Evolutionary conservation across 2,888 invertebrate genomes (phyloP).

Genomic region (Galerucella nymphaeae): DNA sequence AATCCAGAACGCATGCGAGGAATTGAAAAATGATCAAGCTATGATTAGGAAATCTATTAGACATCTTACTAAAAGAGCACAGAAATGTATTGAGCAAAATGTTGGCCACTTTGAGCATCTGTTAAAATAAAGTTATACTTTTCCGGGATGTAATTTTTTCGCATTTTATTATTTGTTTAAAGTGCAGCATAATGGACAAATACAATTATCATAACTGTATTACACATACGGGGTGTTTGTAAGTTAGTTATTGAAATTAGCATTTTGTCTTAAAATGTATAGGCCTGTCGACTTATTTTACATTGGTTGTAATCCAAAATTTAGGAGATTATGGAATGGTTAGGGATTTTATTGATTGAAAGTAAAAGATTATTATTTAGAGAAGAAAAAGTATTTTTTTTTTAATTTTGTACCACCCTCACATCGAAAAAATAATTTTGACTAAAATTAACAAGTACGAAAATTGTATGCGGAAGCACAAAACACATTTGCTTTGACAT

Average conservation of each 20-base stretch:
- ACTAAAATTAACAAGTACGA: not conserved
- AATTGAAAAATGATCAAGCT: slow-evolving; percentile 17
- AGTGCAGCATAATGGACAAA: slow-evolving; percentile 1
- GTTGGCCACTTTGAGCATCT: slow-evolving; percentile 7
- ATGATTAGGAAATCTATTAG: slow-evolving; percentile 16
- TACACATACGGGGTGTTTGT: not conserved
- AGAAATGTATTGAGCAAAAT: slow-evolving; percentile 17
- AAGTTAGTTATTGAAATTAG: not conserved
- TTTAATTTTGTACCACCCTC: not conserved
- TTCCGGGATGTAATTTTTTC: slow-evolving; percentile 5
- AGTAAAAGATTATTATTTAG: not conserved
- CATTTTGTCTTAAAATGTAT: not conserved
- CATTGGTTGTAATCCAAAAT: not conserved
- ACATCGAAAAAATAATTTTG: not conserved
- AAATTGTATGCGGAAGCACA: not conserved
- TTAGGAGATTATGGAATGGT: no score
- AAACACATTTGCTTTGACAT: no score
- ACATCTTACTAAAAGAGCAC: slow-evolving; percentile 6
- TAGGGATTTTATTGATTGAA: no score
- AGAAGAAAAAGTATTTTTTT: not conserved
- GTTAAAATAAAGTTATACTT: slow-evolving; percentile 12
- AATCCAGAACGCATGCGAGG: slow-evolving; percentile 7
- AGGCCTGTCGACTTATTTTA: slow-evolving; percentile 16
- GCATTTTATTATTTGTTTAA: not conserved
- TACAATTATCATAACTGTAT: slow-evolving; percentile 7